Base-by-base conservation (phyloP, 2,888 invertebrate species). In the Pantelozetes paolii region DNA sequence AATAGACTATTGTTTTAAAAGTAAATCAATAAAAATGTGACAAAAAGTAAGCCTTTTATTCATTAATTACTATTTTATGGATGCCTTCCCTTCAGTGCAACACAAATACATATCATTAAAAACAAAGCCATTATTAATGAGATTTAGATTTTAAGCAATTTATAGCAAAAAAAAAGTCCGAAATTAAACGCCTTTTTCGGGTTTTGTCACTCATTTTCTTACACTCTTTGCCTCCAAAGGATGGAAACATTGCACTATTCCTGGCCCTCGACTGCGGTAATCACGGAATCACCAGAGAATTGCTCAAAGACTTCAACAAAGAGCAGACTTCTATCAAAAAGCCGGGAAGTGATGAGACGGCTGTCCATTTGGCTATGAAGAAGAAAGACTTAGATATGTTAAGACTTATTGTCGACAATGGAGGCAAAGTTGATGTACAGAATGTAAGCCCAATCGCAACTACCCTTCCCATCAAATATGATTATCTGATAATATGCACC, bases 221-320 rank as follows among this genome's bases (percentile, higher is more conserved):
- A 20, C 54, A 54, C 23, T 54, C 3, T 26, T 54, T 54, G 8
- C 23, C 23, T 50, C 20, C n/a, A 30, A 13, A 74, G 94, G 89
- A 90, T 84, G 95, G 94, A 78, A 92, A 92, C 85, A 90, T 96
- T 81, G 94, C 98, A 79, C 85, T 98, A 81, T 89, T 96, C 81
- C 86, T 94, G 83, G 94, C 97, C 74, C 92, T 94, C 79, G 94
- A 96, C 84, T 91, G 92, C 36, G 96, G 96, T 73, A 97, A 96
- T 85, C 90, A 94, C 84, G 91, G 92, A 78, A 94, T 96, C 88
- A 92, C 93, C 82, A 89, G 94, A 78, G 95, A 97, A 84, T 87
- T 99, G 73, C 86, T 99, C 78, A 88, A 76, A 50, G 28, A 69
- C 15, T 72, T 76, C 59, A 79, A 28, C 8, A 78, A 77, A 69